Conservation (phyloP, 1,140 invertebrate species). For the Vanessa tameamea region DNA sequence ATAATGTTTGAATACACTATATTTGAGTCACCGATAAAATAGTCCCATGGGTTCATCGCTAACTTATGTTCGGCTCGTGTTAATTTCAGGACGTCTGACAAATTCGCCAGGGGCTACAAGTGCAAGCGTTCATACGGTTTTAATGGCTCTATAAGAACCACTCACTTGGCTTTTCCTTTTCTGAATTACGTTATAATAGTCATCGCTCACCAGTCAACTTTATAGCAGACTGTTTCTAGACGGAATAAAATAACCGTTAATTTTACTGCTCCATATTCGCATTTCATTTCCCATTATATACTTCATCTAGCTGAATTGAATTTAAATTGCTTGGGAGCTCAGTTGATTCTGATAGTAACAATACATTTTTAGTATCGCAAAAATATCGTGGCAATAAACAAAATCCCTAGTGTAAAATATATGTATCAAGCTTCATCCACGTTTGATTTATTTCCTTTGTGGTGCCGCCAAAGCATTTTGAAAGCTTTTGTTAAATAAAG, state of each 20-base stretch:
- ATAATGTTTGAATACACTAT: slow-evolving; percentile 11
- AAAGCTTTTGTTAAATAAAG: slow-evolving; percentile 34
- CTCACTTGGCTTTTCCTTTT: slow-evolving; percentile 16
- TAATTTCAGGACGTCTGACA: slow-evolving; percentile 67
- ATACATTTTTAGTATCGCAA: slow-evolving; percentile 32
- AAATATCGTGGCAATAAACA: slow-evolving; percentile 34
- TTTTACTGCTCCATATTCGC: slow-evolving; percentile 7
- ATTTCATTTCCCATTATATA: slow-evolving; percentile 25
- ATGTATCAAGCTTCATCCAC: slow-evolving; percentile 35
- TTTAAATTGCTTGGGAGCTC: slow-evolving; percentile 32
- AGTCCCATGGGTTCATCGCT: slow-evolving; percentile 39
- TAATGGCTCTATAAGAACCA: slow-evolving; percentile 20
- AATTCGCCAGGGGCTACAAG: slow-evolving; percentile 51
- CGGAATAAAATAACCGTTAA: slow-evolving; percentile 12
- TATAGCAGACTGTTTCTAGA: slow-evolving; percentile 8
- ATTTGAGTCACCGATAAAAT: slow-evolving; percentile 53
- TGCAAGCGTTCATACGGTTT: slow-evolving; percentile 21
- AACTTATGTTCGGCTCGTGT: slow-evolving; percentile 68
- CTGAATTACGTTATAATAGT: slow-evolving; percentile 18
- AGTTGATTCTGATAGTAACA: slow-evolving; percentile 27
- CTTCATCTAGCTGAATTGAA: slow-evolving; percentile 26
- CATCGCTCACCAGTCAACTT: slow-evolving; percentile 15
- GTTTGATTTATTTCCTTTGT: slow-evolving; percentile 37
- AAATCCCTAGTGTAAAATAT: slow-evolving; percentile 36
- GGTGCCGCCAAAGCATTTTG: slow-evolving; percentile 28